Base-by-base conservation (phyloP, 1,140 invertebrate species). In the Aphaenogaster ashmeadi region DNA sequence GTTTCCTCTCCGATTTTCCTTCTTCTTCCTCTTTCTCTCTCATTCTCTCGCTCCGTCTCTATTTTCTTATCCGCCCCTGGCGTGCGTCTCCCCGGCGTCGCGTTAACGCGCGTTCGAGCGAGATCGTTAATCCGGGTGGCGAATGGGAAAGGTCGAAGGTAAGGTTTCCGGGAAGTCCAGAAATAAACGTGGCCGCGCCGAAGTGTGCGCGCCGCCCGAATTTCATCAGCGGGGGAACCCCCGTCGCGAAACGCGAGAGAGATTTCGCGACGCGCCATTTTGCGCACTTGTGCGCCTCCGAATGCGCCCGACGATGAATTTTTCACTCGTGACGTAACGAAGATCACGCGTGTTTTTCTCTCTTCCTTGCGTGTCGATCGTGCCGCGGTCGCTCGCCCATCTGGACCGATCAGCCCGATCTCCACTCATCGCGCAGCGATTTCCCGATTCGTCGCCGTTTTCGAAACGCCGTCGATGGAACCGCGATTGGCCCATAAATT, bases 231-330 rank as follows among this genome's bases (percentile, higher is more conserved):
- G 27, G 27, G 0, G 27, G 41, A 44, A 5, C 8, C 8, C 41
- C 8, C 41, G 41, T 60, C 21, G 27, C n/a, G 15, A 15, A 58
- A 38, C n/a, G 36, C 56, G 60, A 47, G 21, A 52, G 15, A 41
- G 33, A 60, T 33, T 58, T 33, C 18, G 50, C 67, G 71, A 54
- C 13, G 58, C 78, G 78, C 60, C 62, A 80, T 79, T 79, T 79
- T 78, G 75, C 58, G 56, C 74, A 27, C 56, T 44, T 9, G 18
- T 6, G 58, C 41, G 78, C 52, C 3, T 15, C n/a, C 36, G 54
- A 79, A 7, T 27, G 13, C 56, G 13, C 36, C 3, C 47, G 21
- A n/a, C 11, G 21, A 41, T 56, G 64, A 71, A 81, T 56, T 69
- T 71, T 71, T 71, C 66, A 54, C 27, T 47, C 0, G 4, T 72